phyloP scores from a whole-genome alignment of 2,113 vertebrate species.

The Cochlearius cochlearius region DNA sequence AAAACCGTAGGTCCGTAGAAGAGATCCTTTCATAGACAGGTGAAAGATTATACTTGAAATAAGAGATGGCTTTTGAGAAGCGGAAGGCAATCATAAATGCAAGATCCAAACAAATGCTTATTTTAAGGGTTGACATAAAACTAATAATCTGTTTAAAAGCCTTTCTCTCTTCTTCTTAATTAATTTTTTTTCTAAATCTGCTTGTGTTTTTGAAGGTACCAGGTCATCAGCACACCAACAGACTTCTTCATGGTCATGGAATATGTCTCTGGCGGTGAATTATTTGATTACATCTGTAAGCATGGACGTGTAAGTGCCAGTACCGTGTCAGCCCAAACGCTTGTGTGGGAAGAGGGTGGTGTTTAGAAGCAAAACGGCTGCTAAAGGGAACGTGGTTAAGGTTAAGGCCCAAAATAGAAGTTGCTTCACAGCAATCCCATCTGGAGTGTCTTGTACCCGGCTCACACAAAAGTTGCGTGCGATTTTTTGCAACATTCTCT shows the following conservation, averaged over 20 bases:
- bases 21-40: neutral
- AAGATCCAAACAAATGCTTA: neutral
- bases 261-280: conserved; percentile 94
- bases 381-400: neutral
- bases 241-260: conserved; percentile 99
- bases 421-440: conserved; percentile 25
- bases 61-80: neutral
- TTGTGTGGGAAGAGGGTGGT: neutral
- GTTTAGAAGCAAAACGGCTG: neutral
- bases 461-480: neutral
- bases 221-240: conserved; percentile 97
- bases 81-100: neutral
- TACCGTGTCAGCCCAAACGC: neutral
- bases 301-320: conserved; percentile 90
- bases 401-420: conserved; percentile 52
- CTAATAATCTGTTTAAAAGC: neutral
- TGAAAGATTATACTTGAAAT: neutral
- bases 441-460: neutral
- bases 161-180: neutral
- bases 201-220: conserved; percentile 82
- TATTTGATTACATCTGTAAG: conserved; percentile 99
- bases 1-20: neutral
- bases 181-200: neutral
- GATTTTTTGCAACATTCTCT: neutral
- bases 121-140: neutral